Evolutionary conservation across 2,113 vertebrate species (phyloP), one percentile per base, ranked within the genome.

Genomic region (Antigone vipio): DNA sequence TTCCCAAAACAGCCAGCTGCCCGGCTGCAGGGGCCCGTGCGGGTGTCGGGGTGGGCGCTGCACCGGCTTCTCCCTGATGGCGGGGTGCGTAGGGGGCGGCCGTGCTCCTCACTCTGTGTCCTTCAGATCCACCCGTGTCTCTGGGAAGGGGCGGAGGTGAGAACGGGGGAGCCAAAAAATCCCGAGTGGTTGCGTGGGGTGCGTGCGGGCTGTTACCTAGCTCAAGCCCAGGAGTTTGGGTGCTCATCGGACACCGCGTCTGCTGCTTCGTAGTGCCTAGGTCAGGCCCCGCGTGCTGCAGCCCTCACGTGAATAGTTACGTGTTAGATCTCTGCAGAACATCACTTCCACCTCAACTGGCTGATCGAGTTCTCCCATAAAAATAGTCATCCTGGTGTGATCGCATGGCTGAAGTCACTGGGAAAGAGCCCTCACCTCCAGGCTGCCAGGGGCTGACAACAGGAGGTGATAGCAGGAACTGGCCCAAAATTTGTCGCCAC

Each of bases 341-440:
- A 4, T 21, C 44, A 0, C 38, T 55, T 59, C 13, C 49, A n/a
- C 38, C 1, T 1, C 40, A 2, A 1, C 0, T 11, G 20, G 20
- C 6, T 5, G 2, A 19, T 9, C 32, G 2, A 19, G 9, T 2
- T 74, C 1, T 8, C 11, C 12, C 0, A 0, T 38, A 5, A n/a
- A 38, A 40, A 4, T 3, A 29, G 23, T 21, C 12, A 9, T 58
- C 8, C 40, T 27, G 85, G 62, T 17, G 56, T 0, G 18, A 9
- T 19, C 1, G 2, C 11, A 2, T 6, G 60, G 55, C 58, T 50
- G 73, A 11, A n/a, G 35, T 16, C 26, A 0, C 59, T 9, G 40
- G 15, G 60, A 32, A 59, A 5, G 56, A 47, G 22, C 40, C 35
- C 45, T 60, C 26, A 6, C 24, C 56, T 56, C 32, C 49, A 7